Base-by-base conservation (phyloP, 2,888 invertebrate genomes). In the Agriotes lineatus region DNA sequence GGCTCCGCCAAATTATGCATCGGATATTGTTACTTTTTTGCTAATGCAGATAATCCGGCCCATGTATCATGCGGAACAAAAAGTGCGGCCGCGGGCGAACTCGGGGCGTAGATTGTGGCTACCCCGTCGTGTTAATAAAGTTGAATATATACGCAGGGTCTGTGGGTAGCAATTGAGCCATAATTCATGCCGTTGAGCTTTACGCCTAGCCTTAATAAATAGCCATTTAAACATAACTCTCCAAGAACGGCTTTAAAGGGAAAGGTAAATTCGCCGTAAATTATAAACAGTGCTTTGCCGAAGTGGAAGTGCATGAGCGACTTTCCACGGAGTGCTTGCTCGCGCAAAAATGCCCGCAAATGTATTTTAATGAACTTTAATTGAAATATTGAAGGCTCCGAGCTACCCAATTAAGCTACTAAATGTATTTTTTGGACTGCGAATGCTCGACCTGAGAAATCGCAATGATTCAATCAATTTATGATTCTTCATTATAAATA, bases 181-280 rank as follows among this genome's bases (percentile, higher is more conserved):
- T 61, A 61, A 61, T 61, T 61, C 61, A 61, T 61, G 61, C 39
- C 52, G 61, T 61, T 61, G 61, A 61, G 61, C 61, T 61, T 50
- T 52, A 52, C 50, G 61, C 61, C 48, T 61, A 52, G 61, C 61
- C 61, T 61, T 61, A 61, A 61, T 61, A 61, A 61, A 61, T 61
- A 61, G 61, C 50, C 52, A 61, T 61, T 61, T 61, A 61, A 61
- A 61, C 50, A 50, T 61, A 61, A 61, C 61, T 50, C 45, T 61
- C 61, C 61, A 61, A 61, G 61, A 39, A 50, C 48, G 61, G 61
- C 37, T 61, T 61, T 61, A 61, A 50, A 61, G 61, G 52, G 50
- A 61, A 60, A 61, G 48, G 61, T 61, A 52, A 39, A 39, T 39
- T 39, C 52, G 16, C 61, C 50, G 35, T 35, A 52, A 33, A 52